Percentiles rank a stretch among this genome's conserved stretches.
Evolutionary conservation across 2,113 vertebrate genomes (phyloP).

Genomic region (Octodon degus): DNA sequence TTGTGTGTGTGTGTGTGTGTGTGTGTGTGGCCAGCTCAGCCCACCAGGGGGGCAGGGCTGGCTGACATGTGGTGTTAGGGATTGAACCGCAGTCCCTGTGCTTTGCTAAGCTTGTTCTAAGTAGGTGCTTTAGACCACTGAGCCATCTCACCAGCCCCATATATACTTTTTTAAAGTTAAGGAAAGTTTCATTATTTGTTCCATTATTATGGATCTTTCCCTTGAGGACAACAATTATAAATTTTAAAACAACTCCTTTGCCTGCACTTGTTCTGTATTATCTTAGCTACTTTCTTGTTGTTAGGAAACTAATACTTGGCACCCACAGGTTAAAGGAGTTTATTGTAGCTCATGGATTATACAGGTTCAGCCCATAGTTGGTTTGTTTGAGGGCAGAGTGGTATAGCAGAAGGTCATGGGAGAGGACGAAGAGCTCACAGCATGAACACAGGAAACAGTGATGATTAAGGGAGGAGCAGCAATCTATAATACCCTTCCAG

Average conservation of each 20-base stretch:
- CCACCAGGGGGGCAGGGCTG: no score
- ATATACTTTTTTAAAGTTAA: background rate
- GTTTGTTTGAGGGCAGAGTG: background rate
- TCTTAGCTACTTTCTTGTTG: background rate
- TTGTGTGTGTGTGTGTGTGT: no score
- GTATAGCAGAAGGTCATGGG: no score
- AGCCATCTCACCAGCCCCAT: no score
- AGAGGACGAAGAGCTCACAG: background rate
- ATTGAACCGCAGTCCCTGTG: no score
- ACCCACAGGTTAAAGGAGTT: background rate
- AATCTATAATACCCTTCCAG: background rate
- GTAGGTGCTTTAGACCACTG: no score
- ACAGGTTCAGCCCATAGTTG: background rate
- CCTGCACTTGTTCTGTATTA: background rate
- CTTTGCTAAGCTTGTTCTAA: no score
- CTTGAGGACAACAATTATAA: background rate
- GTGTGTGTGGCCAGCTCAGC: no score
- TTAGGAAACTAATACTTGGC: background rate
- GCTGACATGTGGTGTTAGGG: no score
- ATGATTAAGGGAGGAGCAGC: background rate
- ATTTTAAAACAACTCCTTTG: background rate
- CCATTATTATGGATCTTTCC: background rate
- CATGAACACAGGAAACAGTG: background rate
- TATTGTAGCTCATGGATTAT: background rate
- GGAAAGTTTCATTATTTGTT: constrained; percentile 11